Percentiles rank a stretch among this genome's conserved stretches.
Conservation (phyloP, 2,888 invertebrate genomes). For the Ectemnius lituratus region DNA sequence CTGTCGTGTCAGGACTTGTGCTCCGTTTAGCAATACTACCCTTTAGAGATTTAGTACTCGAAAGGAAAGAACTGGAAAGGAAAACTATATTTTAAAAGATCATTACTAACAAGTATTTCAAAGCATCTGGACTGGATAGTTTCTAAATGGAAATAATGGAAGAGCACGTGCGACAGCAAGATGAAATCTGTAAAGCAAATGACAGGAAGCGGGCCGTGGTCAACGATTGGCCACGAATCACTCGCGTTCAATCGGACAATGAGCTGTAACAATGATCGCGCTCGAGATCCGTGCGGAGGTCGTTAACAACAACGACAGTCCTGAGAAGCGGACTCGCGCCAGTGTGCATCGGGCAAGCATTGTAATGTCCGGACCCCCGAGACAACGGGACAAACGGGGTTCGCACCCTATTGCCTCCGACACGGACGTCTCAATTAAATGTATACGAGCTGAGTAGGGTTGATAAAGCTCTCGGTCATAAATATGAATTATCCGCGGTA, state of each 20-base stretch:
- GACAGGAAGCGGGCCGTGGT: conserved; percentile 14
- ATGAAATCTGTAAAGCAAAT: background rate
- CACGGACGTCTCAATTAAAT: conserved; percentile 77
- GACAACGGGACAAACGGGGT: conserved; percentile 58
- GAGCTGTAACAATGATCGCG: conserved; percentile 42
- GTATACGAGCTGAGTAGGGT: conserved; percentile 75
- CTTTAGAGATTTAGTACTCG: conserved; percentile 56
- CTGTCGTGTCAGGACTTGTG: conserved; percentile 38
- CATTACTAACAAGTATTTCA: conserved; percentile 25
- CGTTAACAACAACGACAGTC: conserved; percentile 55
- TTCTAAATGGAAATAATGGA: background rate
- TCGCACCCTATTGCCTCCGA: conserved; percentile 76
- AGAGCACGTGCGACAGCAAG: background rate
- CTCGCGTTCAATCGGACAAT: conserved; percentile 29
- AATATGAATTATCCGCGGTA: conserved; percentile 77
- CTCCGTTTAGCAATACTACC: conserved; percentile 58
- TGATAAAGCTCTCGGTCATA: conserved; percentile 76
- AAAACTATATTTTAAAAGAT: conserved; percentile 36
- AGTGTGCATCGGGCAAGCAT: conserved; percentile 31
- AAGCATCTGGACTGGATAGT: background rate
- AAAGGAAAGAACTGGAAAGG: conserved; percentile 36
- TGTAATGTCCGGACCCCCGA: conserved; percentile 55
- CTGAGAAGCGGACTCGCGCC: conserved; percentile 45
- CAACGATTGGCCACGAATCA: conserved; percentile 31
- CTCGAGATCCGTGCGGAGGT: conserved; percentile 39